Base-by-base conservation (phyloP, 1,140 invertebrate genomes). In the Saccostrea echinata region DNA sequence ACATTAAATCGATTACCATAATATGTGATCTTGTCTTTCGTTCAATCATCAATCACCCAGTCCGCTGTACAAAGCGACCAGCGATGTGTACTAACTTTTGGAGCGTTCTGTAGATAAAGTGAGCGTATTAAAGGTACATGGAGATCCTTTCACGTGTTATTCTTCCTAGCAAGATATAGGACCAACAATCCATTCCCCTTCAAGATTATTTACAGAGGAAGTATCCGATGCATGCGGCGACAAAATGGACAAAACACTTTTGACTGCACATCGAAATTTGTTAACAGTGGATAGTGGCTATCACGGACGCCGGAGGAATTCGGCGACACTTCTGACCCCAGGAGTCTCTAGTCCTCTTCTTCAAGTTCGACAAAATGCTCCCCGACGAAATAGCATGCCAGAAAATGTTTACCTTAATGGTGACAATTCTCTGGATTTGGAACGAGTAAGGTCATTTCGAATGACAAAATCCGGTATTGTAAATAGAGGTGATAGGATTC, bases 381-480 rank as follows among this genome's bases (percentile, higher is more conserved):
- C 83, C 6, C 43, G 83, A 61, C n/a, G 83, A 84, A 61, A 61
- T 3, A 84, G 83, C 30, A 61, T 61, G 55, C 83, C 83, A 0
- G 81, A 52, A 53, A 57, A 57, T 33, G 51, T 83, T n/a, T 51
- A 83, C 43, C 6, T 53, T 1, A 33, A 33, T 57, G 24, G 83
- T 35, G 53, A 61, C 52, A 84, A 84, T 61, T 51, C 35, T 51
- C n/a, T 52, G 4, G 55, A 61, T 21, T 51, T 84, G 55, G 83
- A 84, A 61, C n/a, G 83, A 57, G 83, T 84, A 8, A 55, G 83
- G 57, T 84, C 83, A 27, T 84, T 84, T 33, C n/a, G 30, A 35
- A 84, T 84, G 83, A 84, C 83, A 55, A 84, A 61, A 84, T 53
- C 43, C 6, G 83, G 83, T 13, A 84, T 84, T 33, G 53, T 57